A percentile compares a stretch with the other conserved stretches of the same genome.
Evolutionary conservation across 2,888 invertebrate genomes (phyloP).

Genomic region (Heteropelma amictum): DNA sequence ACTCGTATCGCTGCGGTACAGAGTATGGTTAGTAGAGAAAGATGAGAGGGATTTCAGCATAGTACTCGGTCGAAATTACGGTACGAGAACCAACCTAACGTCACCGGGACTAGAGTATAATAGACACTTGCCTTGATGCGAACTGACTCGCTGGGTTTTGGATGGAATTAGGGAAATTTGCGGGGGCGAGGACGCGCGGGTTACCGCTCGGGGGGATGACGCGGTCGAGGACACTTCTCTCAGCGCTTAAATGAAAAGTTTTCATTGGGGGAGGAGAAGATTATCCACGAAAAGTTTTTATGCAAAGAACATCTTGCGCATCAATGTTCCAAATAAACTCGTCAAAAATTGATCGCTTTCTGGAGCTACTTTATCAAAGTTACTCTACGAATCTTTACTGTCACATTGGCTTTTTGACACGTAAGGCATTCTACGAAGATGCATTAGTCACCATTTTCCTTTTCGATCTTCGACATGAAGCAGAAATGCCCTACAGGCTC

Average conservation of each 20-base stretch:
- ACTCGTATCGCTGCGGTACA: constrained; percentile 45
- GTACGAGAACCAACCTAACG: constrained; percentile 55
- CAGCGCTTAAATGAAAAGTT: constrained; percentile 49
- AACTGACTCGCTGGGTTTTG: constrained; percentile 53
- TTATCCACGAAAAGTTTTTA: constrained; percentile 3
- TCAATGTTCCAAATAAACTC: not conserved
- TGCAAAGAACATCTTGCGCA: not conserved
- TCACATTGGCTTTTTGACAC: not conserved
- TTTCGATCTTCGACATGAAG: not conserved
- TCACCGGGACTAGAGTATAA: constrained; percentile 60
- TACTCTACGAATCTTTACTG: not conserved
- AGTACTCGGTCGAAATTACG: constrained; percentile 67
- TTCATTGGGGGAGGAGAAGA: constrained; percentile 12
- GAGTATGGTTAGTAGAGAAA: constrained; percentile 45
- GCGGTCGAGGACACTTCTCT: constrained; percentile 38
- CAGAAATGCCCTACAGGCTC: too few relatives aligned
- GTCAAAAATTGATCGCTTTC: not conserved
- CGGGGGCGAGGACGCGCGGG: constrained; percentile 45
- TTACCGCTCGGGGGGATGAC: constrained; percentile 41
- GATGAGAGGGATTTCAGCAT: constrained; percentile 43
- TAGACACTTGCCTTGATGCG: constrained; percentile 58
- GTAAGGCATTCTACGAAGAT: too few relatives aligned
- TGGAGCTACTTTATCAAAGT: not conserved
- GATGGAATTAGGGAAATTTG: constrained; percentile 55
- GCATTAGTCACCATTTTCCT: not conserved